Conservation (phyloP, 2,113 vertebrate species). For the Muntiacus muntjak region DNA sequence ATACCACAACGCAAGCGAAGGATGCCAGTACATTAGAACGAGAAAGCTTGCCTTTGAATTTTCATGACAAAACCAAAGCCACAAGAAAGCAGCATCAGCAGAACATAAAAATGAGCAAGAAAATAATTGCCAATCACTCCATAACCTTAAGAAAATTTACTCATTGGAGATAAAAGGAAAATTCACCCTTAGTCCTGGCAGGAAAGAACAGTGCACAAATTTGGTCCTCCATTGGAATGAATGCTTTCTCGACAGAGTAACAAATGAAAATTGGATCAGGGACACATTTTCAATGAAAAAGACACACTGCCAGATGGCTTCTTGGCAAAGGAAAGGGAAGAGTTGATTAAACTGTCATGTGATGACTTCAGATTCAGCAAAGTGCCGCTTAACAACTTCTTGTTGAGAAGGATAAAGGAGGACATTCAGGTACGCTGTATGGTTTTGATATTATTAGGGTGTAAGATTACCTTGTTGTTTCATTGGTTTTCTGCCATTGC, state of each 20-base stretch:
- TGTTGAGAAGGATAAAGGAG: conserved; percentile 46
- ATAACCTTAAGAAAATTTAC: conserved; percentile 3
- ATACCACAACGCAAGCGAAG: not conserved
- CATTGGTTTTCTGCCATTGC: conserved; percentile 13
- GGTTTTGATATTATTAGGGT: conserved; percentile 38
- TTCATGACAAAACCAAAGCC: conserved; percentile 63
- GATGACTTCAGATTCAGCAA: conserved; percentile 53
- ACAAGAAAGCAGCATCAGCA: conserved; percentile 16
- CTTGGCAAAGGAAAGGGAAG: conserved; percentile 55
- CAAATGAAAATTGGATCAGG: conserved; percentile 69
- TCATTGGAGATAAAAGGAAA: conserved; percentile 60
- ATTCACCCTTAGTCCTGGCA: conserved; percentile 35
- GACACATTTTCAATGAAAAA: conserved; percentile 55
- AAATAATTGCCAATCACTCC: not conserved
- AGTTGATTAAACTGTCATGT: conserved; percentile 71
- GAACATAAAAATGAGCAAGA: not conserved
- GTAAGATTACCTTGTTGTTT: not conserved
- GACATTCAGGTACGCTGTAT: not conserved
- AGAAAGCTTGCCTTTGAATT: conserved; percentile 38
- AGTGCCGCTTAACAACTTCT: not conserved
- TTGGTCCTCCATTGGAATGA: conserved; percentile 29
- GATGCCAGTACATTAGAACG: not conserved
- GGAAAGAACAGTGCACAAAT: conserved; percentile 49
- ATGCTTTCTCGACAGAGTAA: conserved; percentile 46
- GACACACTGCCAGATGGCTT: conserved; percentile 69